phyloP scores from a whole-genome alignment of 1,140 invertebrate genomes.

The Ceratina japonica region DNA sequence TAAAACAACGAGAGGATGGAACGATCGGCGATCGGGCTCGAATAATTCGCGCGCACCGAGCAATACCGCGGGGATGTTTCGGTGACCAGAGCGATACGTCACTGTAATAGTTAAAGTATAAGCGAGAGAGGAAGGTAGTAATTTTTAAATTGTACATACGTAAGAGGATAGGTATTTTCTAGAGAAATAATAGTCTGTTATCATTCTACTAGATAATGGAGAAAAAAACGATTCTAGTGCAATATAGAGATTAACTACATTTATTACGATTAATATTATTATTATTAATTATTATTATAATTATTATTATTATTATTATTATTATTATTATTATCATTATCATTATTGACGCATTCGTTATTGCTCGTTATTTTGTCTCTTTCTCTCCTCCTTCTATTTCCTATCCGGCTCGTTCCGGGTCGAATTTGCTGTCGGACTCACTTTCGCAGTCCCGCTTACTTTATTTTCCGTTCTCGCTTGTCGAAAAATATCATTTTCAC shows the following conservation, averaged over 20 bases:
- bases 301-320: conserved; percentile 64
- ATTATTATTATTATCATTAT: conserved; percentile 19
- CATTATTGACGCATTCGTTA: conserved; percentile 7
- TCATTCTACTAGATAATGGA: conserved; percentile 58
- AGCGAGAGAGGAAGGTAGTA: conserved; percentile 60
- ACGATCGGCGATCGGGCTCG: conserved; percentile 16
- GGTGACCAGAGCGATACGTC: conserved; percentile 29
- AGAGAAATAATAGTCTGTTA: conserved; percentile 73
- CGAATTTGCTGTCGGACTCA: too few species aligned
- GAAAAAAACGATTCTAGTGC: conserved; percentile 71
- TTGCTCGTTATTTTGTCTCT: conserved; percentile 25
- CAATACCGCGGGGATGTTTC: conserved; percentile 55
- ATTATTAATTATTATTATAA: conserved; percentile 23
- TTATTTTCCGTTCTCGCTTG: neutral
- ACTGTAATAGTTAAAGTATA: conserved; percentile 53
- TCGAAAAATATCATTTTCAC: conserved; percentile 14
- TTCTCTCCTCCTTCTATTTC: neutral
- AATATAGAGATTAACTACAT: conserved; percentile 76
- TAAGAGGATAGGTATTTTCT: conserved; percentile 77
- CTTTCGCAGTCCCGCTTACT: neutral
- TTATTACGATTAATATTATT: conserved; percentile 64
- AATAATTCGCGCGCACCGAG: conserved; percentile 53
- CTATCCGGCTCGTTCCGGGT: neutral
- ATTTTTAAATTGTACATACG: conserved; percentile 78
- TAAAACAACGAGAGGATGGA: neutral